A percentile compares a stretch with the other conserved stretches of the same genome.
These are phyloP conservation scores for Thalassarche chlororhynchos DNA, from an alignment of 2,113 vertebrate genomes.

Conservation along the genomic window DNA sequence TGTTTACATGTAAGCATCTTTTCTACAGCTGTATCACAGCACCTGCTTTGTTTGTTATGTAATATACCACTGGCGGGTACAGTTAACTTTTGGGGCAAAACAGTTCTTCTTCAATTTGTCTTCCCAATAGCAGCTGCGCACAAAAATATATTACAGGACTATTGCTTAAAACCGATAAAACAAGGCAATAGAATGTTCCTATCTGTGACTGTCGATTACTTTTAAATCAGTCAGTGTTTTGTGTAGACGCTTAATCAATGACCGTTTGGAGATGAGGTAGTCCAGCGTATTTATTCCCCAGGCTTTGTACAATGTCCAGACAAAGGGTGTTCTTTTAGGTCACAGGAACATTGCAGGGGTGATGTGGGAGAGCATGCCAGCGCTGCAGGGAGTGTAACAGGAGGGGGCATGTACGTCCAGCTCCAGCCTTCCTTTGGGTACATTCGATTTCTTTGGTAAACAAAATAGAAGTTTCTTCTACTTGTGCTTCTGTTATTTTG, in stretches of 20 bases:
- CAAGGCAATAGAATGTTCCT: not conserved
- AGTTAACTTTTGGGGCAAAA: not conserved
- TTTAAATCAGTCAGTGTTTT: not conserved
- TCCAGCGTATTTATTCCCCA: not conserved
- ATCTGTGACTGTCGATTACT: not conserved
- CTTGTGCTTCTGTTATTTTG: not conserved
- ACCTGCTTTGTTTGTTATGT: not conserved
- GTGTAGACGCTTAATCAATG: not conserved
- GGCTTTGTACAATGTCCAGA: not conserved
- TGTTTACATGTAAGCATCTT: not conserved
- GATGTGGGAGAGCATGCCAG: not conserved
- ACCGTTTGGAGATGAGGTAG: not conserved
- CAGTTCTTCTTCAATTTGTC: not conserved
- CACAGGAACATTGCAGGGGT: not conserved
- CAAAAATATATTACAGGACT: not conserved
- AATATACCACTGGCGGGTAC: not conserved
- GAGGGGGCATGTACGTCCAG: fast-evolving
- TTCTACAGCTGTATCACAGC: not conserved
- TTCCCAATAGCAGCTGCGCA: not conserved
- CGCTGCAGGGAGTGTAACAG: not conserved
- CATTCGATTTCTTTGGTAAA: not conserved
- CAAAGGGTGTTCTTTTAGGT: not conserved
- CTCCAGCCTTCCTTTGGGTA: not conserved
- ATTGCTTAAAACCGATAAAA: not conserved
- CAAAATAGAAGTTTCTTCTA: not conserved